Evolutionary conservation across 2,113 vertebrate species (phyloP).

Genomic region (Pogonocichla stellata): DNA sequence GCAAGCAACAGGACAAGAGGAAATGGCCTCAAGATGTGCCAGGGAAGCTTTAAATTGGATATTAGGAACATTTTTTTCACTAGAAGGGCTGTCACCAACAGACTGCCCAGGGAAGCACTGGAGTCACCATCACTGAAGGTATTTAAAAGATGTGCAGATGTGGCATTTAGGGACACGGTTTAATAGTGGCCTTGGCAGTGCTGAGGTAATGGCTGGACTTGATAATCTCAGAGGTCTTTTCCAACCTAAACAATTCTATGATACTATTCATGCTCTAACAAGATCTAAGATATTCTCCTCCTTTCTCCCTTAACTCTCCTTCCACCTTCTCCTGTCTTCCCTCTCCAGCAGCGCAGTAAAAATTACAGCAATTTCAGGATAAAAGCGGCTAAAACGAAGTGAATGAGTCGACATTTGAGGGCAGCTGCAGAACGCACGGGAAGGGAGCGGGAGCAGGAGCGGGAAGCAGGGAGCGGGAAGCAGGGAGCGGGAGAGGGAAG

Average conservation of each 20-base stretch:
- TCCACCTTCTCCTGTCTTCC: not conserved
- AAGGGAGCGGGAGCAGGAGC: rapidly evolving
- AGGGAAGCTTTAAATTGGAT: not conserved
- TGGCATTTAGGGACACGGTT: not conserved
- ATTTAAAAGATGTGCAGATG: not conserved
- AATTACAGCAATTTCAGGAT: not conserved
- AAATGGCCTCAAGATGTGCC: not conserved
- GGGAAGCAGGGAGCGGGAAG: too few relatives aligned
- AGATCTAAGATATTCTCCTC: not conserved
- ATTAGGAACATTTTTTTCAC: not conserved
- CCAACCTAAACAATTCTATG: not conserved
- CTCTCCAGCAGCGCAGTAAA: not conserved
- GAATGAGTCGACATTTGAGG: not conserved
- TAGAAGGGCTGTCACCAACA: not conserved
- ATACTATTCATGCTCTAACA: not conserved
- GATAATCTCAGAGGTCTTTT: not conserved
- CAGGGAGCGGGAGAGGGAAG: too few relatives aligned
- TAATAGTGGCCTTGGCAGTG: not conserved
- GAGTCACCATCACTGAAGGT: not conserved
- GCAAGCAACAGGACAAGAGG: not conserved
- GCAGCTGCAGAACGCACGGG: not conserved
- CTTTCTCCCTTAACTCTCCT: not conserved
- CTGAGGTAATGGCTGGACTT: not conserved
- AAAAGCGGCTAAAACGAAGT: rapidly evolving
- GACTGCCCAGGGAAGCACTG: not conserved